These are phyloP conservation scores for Heliconius melpomene DNA, from an alignment of 1,140 invertebrate species.

Conservation along the genomic window DNA sequence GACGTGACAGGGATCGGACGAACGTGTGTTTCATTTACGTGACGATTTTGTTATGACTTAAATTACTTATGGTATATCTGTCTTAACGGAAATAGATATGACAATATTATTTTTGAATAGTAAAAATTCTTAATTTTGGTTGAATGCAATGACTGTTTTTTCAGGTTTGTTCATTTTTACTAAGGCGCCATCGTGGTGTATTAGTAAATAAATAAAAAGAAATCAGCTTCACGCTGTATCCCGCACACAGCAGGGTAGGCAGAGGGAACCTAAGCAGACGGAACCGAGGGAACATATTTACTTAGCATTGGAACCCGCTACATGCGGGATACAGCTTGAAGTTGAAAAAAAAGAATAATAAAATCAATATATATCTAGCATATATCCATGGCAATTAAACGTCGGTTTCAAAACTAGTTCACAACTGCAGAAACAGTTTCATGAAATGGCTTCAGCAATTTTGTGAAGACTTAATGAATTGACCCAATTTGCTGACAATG, in stretches of 20 bases:
- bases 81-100: slow-evolving; percentile 45
- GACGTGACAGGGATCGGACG: slow-evolving; percentile 39
- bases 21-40: slow-evolving; percentile 75
- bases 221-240: too few species aligned
- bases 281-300: too few species aligned
- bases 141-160: slow-evolving; percentile 10
- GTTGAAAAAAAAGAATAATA: too few species aligned
- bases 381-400: neutral
- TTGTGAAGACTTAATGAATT: slow-evolving; percentile 35
- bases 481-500: slow-evolving; percentile 26
- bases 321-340: too few species aligned
- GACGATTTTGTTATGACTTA: slow-evolving; percentile 77
- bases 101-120: neutral
- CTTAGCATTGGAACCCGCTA: too few species aligned
- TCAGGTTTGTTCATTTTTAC: neutral
- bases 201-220: too few species aligned
- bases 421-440: slow-evolving; percentile 7
- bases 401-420: slow-evolving; percentile 18
- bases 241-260: too few species aligned
- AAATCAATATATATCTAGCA: neutral
- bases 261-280: too few species aligned
- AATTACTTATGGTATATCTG: slow-evolving; percentile 60
- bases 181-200: too few species aligned
- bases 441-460: slow-evolving; percentile 38
- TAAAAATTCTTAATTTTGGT: neutral